A percentile compares a stretch with the other conserved stretches of the same genome.
Evolutionary conservation across 2,797 vertebrate genomes (phyloP).

Genomic region (Hippopotamyrus pictus): DNA sequence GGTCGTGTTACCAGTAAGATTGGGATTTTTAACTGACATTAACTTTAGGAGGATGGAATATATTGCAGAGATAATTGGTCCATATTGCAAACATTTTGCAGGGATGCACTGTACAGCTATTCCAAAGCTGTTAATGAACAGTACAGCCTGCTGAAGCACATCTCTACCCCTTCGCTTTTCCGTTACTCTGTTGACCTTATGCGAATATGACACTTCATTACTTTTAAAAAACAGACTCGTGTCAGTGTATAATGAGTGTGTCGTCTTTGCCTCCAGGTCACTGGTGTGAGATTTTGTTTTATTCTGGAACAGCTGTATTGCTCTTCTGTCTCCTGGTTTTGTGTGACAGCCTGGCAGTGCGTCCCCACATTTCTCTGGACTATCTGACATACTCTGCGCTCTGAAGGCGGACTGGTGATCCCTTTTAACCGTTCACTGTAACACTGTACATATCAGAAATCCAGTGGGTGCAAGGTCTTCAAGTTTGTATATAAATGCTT

Average conservation of each 20-base stretch:
- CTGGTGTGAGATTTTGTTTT: neutral
- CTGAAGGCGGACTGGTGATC: constrained; percentile 20
- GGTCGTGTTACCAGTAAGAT: neutral
- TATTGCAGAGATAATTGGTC: neutral
- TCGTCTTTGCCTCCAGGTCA: neutral
- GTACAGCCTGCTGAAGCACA: neutral
- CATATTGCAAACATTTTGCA: neutral
- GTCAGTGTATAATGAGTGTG: neutral
- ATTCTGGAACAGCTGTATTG: neutral
- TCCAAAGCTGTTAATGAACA: neutral
- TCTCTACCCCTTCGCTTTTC: neutral
- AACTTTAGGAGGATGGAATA: neutral
- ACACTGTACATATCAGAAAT: constrained; percentile 19
- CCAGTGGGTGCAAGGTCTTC: constrained; percentile 23
- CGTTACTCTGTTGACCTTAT: neutral
- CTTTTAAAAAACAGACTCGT: neutral
- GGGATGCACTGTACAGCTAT: neutral
- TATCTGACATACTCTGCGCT: neutral
- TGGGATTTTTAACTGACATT: neutral
- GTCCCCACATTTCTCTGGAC: neutral
- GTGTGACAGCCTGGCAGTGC: neutral
- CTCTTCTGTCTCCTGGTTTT: neutral
- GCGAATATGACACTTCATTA: neutral
- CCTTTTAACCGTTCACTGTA: constrained; percentile 35
- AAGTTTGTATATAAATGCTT: constrained; percentile 37